Evolutionary conservation across 1,140 invertebrate species (phyloP), one percentile per base, ranked within the genome.

Genomic region (Drosophila sp.): DNA sequence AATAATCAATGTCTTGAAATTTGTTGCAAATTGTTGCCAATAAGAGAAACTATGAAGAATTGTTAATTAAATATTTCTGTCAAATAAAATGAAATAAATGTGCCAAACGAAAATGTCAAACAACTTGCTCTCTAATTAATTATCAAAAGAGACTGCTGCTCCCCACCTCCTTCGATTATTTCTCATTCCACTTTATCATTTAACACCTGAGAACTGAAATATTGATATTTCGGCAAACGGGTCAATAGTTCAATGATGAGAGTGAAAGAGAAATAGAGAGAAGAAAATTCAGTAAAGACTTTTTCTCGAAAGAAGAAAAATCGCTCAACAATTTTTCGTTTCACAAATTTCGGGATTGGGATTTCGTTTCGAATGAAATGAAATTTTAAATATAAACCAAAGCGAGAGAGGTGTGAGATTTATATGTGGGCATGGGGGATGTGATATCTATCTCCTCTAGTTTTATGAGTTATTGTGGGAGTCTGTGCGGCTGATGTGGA

Each of bases 391-490:
- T 89, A 89, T 89, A 89, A 89, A 84, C 77, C 63, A 27, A 27
- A 50, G 8, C 44, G 64, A 76, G 76, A 70, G 80, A 86, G 80
- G 84, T 89, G 84, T 71, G 73, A 89, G 84, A 84, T 80, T 80
- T 79, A 78, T 65, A 78, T 79, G 60, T 63, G 57, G 25, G 63
- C 41, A 30, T 33, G 30, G 47, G 44, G 8, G 27, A 8, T 32
- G 33, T 61, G 57, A 60, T 56, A 33, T 66, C 50, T 63, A 40
- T 66, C 50, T 63, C 41, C 38, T 29, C 57, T 66, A 58, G 68
- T 80, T 63, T 87, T 87, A 87, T 87, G 84, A 87, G 84, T 87
- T 87, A 87, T 87, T 87, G 84, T 87, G 84, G 84, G 84, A 89
- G 84, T 87, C 83, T 72, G 80, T 85, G 80, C 76, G 79, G 8